Conservation (phyloP, 1,140 invertebrate genomes). For the Drosophila triauraria region DNA sequence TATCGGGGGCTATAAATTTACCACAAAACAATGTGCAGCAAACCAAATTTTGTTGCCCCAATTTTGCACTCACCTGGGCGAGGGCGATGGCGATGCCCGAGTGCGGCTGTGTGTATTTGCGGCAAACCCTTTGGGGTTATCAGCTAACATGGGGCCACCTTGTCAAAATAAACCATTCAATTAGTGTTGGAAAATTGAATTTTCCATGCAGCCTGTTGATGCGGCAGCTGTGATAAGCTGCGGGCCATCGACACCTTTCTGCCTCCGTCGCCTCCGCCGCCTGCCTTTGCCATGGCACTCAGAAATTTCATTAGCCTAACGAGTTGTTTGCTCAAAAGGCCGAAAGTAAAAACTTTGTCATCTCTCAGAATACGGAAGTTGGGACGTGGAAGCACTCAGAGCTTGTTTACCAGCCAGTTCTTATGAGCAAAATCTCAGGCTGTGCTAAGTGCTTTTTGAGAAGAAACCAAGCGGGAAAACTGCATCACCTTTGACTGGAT, state of each 20-base stretch:
- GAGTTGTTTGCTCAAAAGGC: constrained; percentile 71
- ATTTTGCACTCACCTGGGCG: constrained; percentile 43
- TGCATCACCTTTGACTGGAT: constrained; percentile 10
- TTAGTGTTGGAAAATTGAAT: constrained; percentile 78
- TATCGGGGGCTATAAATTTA: constrained; percentile 32
- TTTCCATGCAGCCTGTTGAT: constrained; percentile 77
- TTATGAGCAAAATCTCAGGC: constrained; percentile 7
- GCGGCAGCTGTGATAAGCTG: constrained; percentile 72
- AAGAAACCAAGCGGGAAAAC: constrained; percentile 19
- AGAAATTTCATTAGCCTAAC: constrained; percentile 80
- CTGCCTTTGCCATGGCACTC: constrained; percentile 10
- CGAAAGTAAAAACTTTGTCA: constrained; percentile 59
- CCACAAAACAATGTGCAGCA: constrained; percentile 40
- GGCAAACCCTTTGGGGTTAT: constrained; percentile 61
- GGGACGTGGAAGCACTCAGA: constrained; percentile 17
- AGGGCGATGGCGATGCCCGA: background rate
- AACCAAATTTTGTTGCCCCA: constrained; percentile 40
- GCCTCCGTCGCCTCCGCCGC: constrained; percentile 13
- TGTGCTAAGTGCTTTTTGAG: constrained; percentile 20
- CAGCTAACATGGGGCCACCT: constrained; percentile 66
- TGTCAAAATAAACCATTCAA: constrained; percentile 83
- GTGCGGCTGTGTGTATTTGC: constrained; percentile 29
- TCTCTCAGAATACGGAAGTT: constrained; percentile 49
- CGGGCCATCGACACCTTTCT: constrained; percentile 45
- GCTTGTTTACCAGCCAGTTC: constrained; percentile 14